These are phyloP conservation scores for Platycercus adscitus DNA, from an alignment of 2,113 vertebrate genomes.

Conservation along the genomic window DNA sequence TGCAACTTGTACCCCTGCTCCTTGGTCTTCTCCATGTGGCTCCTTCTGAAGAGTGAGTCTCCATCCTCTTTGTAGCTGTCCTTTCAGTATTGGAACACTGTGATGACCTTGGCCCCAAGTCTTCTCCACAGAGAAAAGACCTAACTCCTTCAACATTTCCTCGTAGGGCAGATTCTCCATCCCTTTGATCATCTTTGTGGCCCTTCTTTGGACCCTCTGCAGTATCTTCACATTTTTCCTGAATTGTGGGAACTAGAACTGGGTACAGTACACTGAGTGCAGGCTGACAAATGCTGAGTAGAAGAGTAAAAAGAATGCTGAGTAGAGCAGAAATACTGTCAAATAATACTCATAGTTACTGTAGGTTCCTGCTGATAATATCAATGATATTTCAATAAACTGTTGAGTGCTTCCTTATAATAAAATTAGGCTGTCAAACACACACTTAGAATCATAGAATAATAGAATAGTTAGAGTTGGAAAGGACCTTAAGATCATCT, in stretches of 20 bases:
- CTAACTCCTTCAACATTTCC: not conserved
- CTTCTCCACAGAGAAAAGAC: not conserved
- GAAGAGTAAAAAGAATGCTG: not conserved
- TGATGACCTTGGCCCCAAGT: not conserved
- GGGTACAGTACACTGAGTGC: not conserved
- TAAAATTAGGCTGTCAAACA: not conserved
- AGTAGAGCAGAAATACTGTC: not conserved
- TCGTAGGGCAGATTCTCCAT: not conserved
- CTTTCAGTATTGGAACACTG: not conserved
- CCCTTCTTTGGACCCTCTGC: not conserved
- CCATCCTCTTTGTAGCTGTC: not conserved
- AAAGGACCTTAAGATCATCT: no score
- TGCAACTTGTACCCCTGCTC: not conserved
- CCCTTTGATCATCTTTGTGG: not conserved
- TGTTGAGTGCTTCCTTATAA: not conserved
- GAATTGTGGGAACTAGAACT: not conserved
- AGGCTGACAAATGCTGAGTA: not conserved
- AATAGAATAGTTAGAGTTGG: no score
- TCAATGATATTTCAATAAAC: not conserved
- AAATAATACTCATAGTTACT: not conserved
- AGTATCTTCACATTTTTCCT: not conserved
- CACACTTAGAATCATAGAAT: not conserved
- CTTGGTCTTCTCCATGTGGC: not conserved
- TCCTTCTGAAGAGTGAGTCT: not conserved
- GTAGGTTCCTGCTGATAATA: not conserved